Percentiles rank a stretch among this genome's conserved stretches.
phyloP scores from a whole-genome alignment of 64 coral and sea anemone species.

The Astreopora myriophthalma region DNA sequence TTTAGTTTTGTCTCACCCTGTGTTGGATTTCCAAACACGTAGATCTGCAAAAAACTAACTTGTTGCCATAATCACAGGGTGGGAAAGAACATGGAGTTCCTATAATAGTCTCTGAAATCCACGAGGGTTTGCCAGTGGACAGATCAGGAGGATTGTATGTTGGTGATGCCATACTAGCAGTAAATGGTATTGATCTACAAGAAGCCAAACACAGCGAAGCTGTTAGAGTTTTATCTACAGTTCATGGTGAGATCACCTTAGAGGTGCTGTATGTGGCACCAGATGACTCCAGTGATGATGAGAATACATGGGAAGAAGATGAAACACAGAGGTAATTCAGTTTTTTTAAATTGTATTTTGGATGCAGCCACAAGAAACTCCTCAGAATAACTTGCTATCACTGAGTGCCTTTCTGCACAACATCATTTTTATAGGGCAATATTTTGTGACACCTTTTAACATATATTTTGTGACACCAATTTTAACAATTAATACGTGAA shows the following conservation, averaged over 20 bases:
- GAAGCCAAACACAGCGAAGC: slow-evolving; percentile 98
- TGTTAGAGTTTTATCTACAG: slow-evolving; percentile 78
- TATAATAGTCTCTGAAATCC: slow-evolving; percentile 97
- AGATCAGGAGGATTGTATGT: slow-evolving; percentile 92
- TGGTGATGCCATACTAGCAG: slow-evolving; percentile 95
- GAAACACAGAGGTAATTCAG: slow-evolving; percentile 81
- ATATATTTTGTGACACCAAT: too few relatives aligned
- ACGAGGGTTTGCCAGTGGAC: slow-evolving; percentile 87
- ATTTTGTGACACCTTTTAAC: too few relatives aligned
- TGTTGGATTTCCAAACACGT: too few relatives aligned
- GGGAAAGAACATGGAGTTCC: slow-evolving; percentile 99
- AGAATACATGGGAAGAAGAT: slow-evolving; percentile 88
- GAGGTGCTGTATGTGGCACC: slow-evolving; percentile 98
- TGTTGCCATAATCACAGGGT: slow-evolving; percentile 51
- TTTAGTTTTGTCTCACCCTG: too few relatives aligned
- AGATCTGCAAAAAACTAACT: neutral
- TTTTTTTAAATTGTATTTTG: too few relatives aligned
- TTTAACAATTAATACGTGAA: too few relatives aligned
- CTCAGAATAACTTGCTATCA: too few relatives aligned
- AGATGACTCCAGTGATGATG: slow-evolving; percentile 99
- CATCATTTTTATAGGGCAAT: too few relatives aligned
- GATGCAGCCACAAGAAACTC: too few relatives aligned
- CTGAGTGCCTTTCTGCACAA: too few relatives aligned
- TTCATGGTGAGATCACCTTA: slow-evolving; percentile 96
- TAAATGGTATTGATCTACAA: slow-evolving; percentile 96